These are phyloP conservation scores for Clarias pachynema DNA, from an alignment of 2,797 vertebrate genomes.

Conservation along the genomic window DNA sequence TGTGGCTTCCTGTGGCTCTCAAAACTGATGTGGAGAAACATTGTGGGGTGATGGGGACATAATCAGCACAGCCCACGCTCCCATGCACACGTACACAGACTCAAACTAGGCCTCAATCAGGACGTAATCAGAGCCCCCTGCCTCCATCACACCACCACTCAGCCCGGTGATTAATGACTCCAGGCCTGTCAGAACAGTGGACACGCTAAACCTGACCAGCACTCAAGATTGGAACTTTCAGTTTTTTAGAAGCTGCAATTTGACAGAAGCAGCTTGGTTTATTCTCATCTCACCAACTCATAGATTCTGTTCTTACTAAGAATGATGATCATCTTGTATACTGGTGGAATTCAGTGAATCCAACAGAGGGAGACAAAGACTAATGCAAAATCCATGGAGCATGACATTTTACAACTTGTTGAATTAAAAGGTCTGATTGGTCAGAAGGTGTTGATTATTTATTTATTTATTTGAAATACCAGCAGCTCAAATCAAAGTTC, in stretches of 20 bases:
- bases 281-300: not conserved
- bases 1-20: conserved; percentile 41
- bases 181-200: conserved; percentile 59
- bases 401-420: not conserved
- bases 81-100: conserved; percentile 42
- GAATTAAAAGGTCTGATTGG: not conserved
- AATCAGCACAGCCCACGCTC: conserved; percentile 48
- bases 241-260: not conserved
- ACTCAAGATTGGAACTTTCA: conserved; percentile 15
- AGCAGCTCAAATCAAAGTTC: not conserved
- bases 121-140: conserved; percentile 60
- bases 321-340: not conserved
- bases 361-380: conserved; percentile 74
- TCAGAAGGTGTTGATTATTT: not conserved
- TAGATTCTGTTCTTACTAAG: not conserved
- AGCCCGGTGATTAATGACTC: conserved; percentile 73
- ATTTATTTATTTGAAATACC: not conserved
- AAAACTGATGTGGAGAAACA: conserved; percentile 44
- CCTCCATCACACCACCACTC: conserved; percentile 61
- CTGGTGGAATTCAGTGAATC: not conserved
- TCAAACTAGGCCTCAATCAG: conserved; percentile 51
- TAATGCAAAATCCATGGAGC: conserved; percentile 28
- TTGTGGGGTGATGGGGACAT: conserved; percentile 49
- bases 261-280: not conserved
- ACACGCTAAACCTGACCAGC: conserved; percentile 58